Evolutionary conservation across 2,888 invertebrate species (phyloP), one percentile per base, ranked within the genome.

Genomic region (Drosophila koepferae): DNA sequence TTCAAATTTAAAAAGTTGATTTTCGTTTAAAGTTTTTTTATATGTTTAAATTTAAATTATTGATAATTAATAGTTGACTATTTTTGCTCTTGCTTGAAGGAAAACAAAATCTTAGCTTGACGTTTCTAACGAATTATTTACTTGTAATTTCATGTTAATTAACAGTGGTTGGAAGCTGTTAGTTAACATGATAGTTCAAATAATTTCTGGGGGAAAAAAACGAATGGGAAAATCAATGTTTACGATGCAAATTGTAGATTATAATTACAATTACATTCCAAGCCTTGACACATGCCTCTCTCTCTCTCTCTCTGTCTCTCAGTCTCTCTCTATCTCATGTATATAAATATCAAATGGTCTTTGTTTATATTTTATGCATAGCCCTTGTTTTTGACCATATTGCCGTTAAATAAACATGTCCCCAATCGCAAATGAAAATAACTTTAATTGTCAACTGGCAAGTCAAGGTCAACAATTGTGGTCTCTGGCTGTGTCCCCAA

Each of bases 391-490:
- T 43, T 44, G 59, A 23, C 44, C 61, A 62, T 62, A 55, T 62
- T 40, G 59, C 14, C 60, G 58, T 79, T 65, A 65, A 72, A 81
- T 56, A 73, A 76, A 79, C 67, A 72, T 74, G 73, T 79, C 72
- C 81, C 72, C 69, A 56, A 68, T 54, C 61, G 72, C 79, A 70
- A 81, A 77, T 80, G 67, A 77, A 84, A 79, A 86, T 86, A 85
- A 86, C 85, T 86, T 77, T 82, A 85, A 85, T 84, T 86, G 82
- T 55, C 74, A 74, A 65, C 70, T 70, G 77, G 65, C 72, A 75
- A 80, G 77, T 78, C 84, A 85, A 85, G 85, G 85, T 80, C 82
- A 72, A 51, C 59, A 53, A 34, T 59, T 66, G 68, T 54, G 63
- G 58, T 36, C 40, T 23, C 36, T 54, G 49, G 53, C 60, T 80